phyloP scores from a whole-genome alignment of 2,113 vertebrate genomes.

The Malaclemys terrapin region DNA sequence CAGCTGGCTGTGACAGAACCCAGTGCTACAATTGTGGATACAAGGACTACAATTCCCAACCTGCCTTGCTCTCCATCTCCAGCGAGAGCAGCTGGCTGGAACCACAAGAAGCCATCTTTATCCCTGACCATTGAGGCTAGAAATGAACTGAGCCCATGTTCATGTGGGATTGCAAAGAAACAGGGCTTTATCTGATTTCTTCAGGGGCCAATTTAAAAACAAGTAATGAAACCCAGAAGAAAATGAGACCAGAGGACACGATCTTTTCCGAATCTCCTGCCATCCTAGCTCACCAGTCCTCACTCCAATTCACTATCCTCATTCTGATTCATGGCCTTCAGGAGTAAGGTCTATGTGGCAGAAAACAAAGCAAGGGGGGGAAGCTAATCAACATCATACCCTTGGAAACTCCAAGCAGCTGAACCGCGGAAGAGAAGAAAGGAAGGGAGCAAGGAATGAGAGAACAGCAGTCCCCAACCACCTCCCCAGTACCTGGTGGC shows the following conservation, averaged over 20 bases:
- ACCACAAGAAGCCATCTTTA: neutral
- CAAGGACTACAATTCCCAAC: neutral
- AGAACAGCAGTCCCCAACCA: neutral
- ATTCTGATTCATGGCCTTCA: neutral
- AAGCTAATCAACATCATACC: fast-evolving
- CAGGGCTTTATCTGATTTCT: fast-evolving
- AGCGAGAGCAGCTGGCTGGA: neutral
- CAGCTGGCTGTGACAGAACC: neutral
- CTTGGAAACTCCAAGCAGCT: neutral
- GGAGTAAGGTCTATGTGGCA: neutral
- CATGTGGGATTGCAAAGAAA: neutral
- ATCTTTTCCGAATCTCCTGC: neutral
- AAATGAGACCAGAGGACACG: neutral
- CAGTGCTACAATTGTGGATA: neutral
- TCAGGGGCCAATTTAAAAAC: neutral
- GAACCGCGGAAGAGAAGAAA: neutral
- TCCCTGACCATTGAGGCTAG: neutral
- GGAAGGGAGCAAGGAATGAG: neutral
- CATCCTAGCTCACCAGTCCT: neutral
- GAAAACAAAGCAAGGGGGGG: neutral
- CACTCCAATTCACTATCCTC: neutral
- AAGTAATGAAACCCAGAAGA: neutral
- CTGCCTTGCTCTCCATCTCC: neutral
- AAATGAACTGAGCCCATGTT: neutral
- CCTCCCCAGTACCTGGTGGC: slow-evolving; percentile 74